Conservation (phyloP, 2,888 invertebrate species). For the Drosophila austrosaltans region DNA sequence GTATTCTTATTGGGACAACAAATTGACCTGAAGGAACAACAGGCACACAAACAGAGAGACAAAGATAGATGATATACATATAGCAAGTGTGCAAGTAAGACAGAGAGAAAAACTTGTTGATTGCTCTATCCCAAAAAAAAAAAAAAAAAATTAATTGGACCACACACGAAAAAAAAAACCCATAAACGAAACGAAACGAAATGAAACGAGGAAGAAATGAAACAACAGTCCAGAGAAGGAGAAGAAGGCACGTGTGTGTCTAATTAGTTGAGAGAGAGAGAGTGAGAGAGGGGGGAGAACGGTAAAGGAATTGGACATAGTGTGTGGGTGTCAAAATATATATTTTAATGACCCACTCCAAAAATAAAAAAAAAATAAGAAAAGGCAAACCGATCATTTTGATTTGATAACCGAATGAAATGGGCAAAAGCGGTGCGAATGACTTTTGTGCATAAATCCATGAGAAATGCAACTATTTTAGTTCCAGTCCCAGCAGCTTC, state of each 20-base stretch:
- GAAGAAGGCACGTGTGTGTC: conserved; percentile 6
- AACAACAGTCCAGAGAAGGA: neutral
- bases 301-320: neutral
- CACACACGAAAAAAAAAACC: conserved; percentile 23
- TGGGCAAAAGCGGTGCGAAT: conserved; percentile 73
- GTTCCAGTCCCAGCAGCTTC: conserved; percentile 1
- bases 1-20: conserved; percentile 9
- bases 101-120: conserved; percentile 66
- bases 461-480: conserved; percentile 63
- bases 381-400: conserved; percentile 45
- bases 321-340: conserved; percentile 10
- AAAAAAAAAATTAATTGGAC: conserved; percentile 30
- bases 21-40: conserved; percentile 14
- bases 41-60: neutral
- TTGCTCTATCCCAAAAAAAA: conserved; percentile 68
- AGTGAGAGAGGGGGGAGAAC: neutral
- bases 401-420: conserved; percentile 66
- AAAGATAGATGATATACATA: neutral
- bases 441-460: conserved; percentile 75
- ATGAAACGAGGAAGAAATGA: conserved; percentile 3
- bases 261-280: conserved; percentile 1
- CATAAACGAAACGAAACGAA: conserved; percentile 15
- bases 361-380: neutral
- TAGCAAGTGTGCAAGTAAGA: neutral
- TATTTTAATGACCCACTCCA: conserved; percentile 2